A percentile compares a stretch with the other conserved stretches of the same genome.
These are phyloP conservation scores for Leptopilina myrica DNA, from an alignment of 2,888 invertebrate genomes.

Conservation along the genomic window DNA sequence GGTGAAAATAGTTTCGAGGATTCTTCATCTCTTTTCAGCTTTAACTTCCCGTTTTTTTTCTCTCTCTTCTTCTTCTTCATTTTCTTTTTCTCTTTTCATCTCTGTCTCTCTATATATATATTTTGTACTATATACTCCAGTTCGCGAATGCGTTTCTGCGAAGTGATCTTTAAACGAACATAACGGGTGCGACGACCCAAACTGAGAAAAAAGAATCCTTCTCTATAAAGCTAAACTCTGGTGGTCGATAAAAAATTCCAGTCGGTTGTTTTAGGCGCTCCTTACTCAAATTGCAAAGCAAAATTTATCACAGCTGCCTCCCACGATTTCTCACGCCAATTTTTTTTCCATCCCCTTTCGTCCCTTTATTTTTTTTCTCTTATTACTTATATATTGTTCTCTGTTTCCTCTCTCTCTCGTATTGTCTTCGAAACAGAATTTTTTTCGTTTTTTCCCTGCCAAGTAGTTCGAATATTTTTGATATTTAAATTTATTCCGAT, in stretches of 20 bases:
- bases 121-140: slow-evolving; percentile 18
- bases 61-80: slow-evolving; percentile 29
- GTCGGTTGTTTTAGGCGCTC: not conserved
- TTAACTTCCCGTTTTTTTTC: slow-evolving; percentile 28
- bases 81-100: slow-evolving; percentile 29
- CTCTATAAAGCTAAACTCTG: slow-evolving; percentile 12
- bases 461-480: no score
- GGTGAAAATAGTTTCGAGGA: slow-evolving; percentile 35
- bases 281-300: slow-evolving; percentile 9
- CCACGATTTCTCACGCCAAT: slow-evolving; percentile 1
- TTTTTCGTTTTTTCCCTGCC: not conserved
- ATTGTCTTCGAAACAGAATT: not conserved
- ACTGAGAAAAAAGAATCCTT: slow-evolving; percentile 42
- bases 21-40: slow-evolving; percentile 26
- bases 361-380: not conserved
- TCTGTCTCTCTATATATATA: no score
- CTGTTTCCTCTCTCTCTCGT: not conserved
- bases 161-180: slow-evolving; percentile 49
- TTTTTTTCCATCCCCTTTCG: not conserved
- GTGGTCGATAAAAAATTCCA: slow-evolving; percentile 30
- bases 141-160: slow-evolving; percentile 48
- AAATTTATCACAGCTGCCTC: slow-evolving; percentile 16
- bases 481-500: no score
- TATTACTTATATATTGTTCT: not conserved
- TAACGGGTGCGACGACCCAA: slow-evolving; percentile 53